phyloP scores from a whole-genome alignment of 2,797 vertebrate species.

The Amazonetta brasiliensis region DNA sequence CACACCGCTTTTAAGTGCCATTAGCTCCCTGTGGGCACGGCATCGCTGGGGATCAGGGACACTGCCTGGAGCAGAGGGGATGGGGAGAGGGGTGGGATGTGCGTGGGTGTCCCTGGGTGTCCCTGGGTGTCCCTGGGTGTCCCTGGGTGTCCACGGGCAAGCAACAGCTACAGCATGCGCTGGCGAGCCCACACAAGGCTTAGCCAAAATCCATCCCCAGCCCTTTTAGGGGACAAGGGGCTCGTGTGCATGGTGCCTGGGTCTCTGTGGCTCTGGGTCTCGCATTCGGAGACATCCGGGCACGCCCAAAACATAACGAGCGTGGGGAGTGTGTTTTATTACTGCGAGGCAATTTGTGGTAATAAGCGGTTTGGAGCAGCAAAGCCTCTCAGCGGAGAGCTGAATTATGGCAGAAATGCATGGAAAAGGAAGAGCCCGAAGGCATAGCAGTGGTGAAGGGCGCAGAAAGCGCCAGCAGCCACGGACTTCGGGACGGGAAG shows the following conservation, averaged over 20 bases:
- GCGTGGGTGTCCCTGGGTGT: too few species aligned
- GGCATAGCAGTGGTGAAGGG: neutral
- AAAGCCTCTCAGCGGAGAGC: constrained; percentile 16
- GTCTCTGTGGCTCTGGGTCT: too few species aligned
- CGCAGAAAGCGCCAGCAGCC: rapidly evolving
- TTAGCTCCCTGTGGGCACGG: neutral
- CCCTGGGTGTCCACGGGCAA: too few species aligned
- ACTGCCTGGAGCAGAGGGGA: too few species aligned
- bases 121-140: too few species aligned
- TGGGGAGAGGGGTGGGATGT: too few species aligned
- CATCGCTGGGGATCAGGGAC: too few species aligned
- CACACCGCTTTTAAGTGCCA: neutral
- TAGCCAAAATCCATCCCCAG: too few species aligned
- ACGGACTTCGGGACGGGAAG: neutral
- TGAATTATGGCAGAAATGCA: constrained; percentile 17
- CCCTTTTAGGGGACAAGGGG: too few species aligned
- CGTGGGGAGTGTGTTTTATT: neutral
- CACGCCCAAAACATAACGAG: rapidly evolving
- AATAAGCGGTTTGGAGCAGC: constrained; percentile 24
- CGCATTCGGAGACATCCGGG: rapidly evolving
- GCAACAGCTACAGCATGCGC: too few species aligned
- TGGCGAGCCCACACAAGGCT: too few species aligned
- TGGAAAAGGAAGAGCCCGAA: neutral
- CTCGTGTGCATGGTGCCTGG: too few species aligned
- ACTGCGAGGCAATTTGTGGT: constrained; percentile 41